Evolutionary conservation across 64 coral and sea anemone species (phyloP).

Genomic region (Montipora capricornis): DNA sequence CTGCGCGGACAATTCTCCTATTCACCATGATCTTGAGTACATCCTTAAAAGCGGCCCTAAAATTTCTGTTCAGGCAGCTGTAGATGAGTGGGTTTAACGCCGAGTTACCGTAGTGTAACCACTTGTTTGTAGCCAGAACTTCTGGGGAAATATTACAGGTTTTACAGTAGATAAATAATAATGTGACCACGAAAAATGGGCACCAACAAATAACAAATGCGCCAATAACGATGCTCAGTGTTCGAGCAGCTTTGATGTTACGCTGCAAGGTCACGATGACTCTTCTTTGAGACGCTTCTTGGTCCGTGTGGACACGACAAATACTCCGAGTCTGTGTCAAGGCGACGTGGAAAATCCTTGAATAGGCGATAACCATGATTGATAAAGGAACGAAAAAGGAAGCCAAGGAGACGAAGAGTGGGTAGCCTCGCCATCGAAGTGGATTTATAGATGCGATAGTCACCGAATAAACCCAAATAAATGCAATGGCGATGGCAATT

Average conservation of each 20-base stretch:
- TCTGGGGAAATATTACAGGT: neutral
- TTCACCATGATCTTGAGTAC: conserved; percentile 19
- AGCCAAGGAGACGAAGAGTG: conserved; percentile 65
- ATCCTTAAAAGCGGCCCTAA: conserved; percentile 84
- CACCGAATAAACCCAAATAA: conserved; percentile 73
- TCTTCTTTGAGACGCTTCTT: conserved; percentile 9
- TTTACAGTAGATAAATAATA: conserved; percentile 65
- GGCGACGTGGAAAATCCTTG: conserved; percentile 74
- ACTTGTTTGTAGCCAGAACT: conserved; percentile 58
- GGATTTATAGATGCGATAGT: conserved; percentile 51
- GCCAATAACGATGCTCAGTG: conserved; percentile 76
- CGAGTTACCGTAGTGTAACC: conserved; percentile 89
- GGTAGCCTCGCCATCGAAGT: conserved; percentile 53
- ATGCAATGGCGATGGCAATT: conserved; percentile 47
- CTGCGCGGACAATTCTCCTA: neutral
- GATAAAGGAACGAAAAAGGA: conserved; percentile 77
- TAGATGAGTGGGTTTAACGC: conserved; percentile 88
- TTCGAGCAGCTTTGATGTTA: conserved; percentile 77
- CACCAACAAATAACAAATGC: conserved; percentile 75
- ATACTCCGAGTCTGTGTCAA: conserved; percentile 68
- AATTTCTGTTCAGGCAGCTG: conserved; percentile 78
- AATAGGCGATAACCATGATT: conserved; percentile 74
- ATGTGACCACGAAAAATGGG: conserved; percentile 65
- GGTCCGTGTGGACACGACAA: conserved; percentile 31
- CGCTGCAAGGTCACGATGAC: conserved; percentile 37